Percentiles rank a stretch among this genome's conserved stretches.
Evolutionary conservation across 2,113 vertebrate genomes (phyloP).

Genomic region (Diadophis punctatus): DNA sequence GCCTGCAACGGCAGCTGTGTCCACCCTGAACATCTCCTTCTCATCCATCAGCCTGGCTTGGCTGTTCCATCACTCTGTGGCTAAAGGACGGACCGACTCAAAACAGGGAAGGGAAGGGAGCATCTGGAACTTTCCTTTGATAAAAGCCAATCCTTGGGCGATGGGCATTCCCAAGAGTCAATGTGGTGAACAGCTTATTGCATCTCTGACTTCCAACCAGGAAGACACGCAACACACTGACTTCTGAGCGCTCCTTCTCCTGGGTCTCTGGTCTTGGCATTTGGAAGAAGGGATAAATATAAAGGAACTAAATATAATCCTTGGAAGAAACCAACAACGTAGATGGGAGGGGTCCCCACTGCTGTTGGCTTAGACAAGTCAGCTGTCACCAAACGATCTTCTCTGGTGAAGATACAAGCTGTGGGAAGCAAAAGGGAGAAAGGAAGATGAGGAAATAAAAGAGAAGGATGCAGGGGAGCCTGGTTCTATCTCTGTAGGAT

Average conservation of each 20-base stretch:
- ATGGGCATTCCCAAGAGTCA: not conserved
- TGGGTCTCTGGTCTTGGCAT: too few species aligned
- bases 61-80: not conserved
- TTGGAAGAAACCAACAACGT: not conserved
- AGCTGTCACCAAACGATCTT: not conserved
- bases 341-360: not conserved
- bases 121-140: not conserved
- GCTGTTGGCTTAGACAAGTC: not conserved
- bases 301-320: not conserved
- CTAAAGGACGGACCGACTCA: accelerated
- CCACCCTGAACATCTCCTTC: accelerated
- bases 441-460: too few species aligned
- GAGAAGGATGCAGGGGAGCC: not conserved
- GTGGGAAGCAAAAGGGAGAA: not conserved
- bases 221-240: not conserved
- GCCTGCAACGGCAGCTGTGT: not conserved
- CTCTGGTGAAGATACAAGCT: not conserved
- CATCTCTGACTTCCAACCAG: not conserved
- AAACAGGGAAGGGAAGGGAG: accelerated
- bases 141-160: not conserved
- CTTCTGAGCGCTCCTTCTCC: not conserved
- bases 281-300: not conserved
- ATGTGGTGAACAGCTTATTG: not conserved
- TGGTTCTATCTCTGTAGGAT: not conserved
- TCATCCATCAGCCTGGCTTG: not conserved